A percentile compares a stretch with the other conserved stretches of the same genome.
Conservation (phyloP, 2,888 invertebrate genomes). For the Drosophila quinaria region DNA sequence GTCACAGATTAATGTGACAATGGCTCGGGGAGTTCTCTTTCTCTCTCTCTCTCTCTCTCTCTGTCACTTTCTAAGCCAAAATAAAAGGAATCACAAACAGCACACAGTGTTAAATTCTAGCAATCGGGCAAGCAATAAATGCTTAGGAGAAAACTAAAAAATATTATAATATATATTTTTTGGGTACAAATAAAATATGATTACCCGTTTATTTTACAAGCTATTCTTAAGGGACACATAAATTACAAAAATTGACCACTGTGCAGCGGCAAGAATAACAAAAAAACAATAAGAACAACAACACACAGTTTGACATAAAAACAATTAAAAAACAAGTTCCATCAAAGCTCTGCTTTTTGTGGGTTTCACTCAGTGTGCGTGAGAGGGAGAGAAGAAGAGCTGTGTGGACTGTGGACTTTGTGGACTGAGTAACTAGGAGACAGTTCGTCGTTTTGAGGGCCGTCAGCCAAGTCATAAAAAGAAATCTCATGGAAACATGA, state of each 20-base stretch:
- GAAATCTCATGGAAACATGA: conserved; percentile 60
- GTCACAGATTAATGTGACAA: conserved; percentile 82
- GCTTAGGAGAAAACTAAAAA: background rate
- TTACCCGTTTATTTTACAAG: too few relatives aligned
- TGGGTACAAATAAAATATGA: too few relatives aligned
- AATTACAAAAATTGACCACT: background rate
- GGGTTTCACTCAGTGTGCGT: conserved; percentile 18
- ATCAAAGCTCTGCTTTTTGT: conserved; percentile 52
- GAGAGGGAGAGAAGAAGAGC: background rate
- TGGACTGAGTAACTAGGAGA: background rate
- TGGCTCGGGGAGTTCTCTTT: conserved; percentile 42
- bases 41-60: too few relatives aligned
- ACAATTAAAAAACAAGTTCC: conserved; percentile 78
- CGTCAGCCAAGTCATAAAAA: conserved; percentile 77
- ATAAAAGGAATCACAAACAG: conserved; percentile 31
- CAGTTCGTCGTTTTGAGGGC: conserved; percentile 72
- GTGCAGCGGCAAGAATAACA: conserved; percentile 15
- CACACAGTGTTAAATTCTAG: background rate
- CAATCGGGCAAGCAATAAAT: background rate
- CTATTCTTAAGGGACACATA: too few relatives aligned
- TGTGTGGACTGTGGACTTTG: conserved; percentile 6
- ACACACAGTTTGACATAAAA: conserved; percentile 60
- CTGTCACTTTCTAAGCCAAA: too few relatives aligned
- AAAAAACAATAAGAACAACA: conserved; percentile 23
- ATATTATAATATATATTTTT: too few relatives aligned